A percentile compares a stretch with the other conserved stretches of the same genome.
Evolutionary conservation across 1,140 invertebrate genomes (phyloP).

Genomic region (Caenorhabditis remanei): DNA sequence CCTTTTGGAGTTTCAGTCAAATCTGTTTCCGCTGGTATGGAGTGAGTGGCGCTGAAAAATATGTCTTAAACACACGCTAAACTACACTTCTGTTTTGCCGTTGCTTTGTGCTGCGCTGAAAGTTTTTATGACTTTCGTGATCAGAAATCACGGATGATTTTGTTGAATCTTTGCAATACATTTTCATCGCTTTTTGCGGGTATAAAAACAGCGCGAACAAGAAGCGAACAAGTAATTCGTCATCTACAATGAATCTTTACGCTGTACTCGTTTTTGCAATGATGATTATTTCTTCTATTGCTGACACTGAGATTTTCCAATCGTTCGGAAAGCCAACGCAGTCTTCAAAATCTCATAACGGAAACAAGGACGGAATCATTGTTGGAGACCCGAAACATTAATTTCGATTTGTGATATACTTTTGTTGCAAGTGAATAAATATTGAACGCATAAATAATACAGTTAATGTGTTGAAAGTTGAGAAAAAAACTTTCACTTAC

Average conservation of each 20-base stretch:
- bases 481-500: conserved; percentile 2
- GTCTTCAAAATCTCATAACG: background rate
- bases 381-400: background rate
- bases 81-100: too few species aligned
- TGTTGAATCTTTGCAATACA: too few species aligned
- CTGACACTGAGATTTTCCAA: background rate
- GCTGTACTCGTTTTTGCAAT: background rate
- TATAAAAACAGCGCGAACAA: too few species aligned
- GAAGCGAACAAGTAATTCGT: too few species aligned
- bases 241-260: too few species aligned
- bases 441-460: background rate
- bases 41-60: conserved; percentile 65
- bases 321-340: background rate
- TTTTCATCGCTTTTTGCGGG: too few species aligned
- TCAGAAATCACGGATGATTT: too few species aligned
- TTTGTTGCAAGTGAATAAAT: background rate
- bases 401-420: background rate
- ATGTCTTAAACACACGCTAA: too few species aligned
- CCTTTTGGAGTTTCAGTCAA: conserved; percentile 69
- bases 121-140: too few species aligned
- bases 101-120: too few species aligned
- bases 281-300: background rate
- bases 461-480: background rate
- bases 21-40: conserved; percentile 65
- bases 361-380: background rate